Evolutionary conservation across 2,888 invertebrate species (phyloP), one percentile per base, ranked within the genome.

Genomic region (Nudaria mundana): DNA sequence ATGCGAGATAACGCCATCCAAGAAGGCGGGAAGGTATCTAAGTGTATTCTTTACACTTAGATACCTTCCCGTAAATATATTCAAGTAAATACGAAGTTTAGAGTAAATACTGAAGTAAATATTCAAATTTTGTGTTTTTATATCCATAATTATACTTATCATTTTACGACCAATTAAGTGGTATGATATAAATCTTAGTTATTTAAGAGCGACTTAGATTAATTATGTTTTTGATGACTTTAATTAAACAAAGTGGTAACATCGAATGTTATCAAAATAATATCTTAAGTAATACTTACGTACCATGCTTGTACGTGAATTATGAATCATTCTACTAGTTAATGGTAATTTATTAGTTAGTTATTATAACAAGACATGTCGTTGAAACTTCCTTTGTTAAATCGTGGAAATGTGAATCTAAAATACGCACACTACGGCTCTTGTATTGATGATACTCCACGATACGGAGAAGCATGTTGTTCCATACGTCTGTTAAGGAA

Each of bases 1-100:
- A 69, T 53, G 44, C 45, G 57, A 76, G 83, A 84, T 84, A 83
- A 84, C 73, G 64, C 58, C 50, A 12, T 3, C 51, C 56, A 51
- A 47, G 59, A 51, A 54, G 51, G 45, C 62, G 62, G 56, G 58
- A 61, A 64, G 62, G 54, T 48, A 42, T 30, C 43, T 44, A 20
- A 15, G 10, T 3, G 22, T 23, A n/a, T 23, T n/a, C 8, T 3
- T 4, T 5, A 2, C 2, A n/a, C 24, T 24, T 24, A 24, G n/a
- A 23, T n/a, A 23, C n/a, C 23, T 23, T 10, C n/a, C 5, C 10
- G 23, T 23, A 20, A 2, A 10, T 5, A 4, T 13, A 3, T 26
- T 13, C 6, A 26, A 13, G 13, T 13, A 5, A 7, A 25, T 28
- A 14, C 5, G 6, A 28, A 6, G 8, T 14, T 28, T 28, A 14